Percentiles rank a stretch among this genome's conserved stretches.
Evolutionary conservation across 92 coral and sea anemone species (phyloP).

Genomic region (Porites cylindrica): DNA sequence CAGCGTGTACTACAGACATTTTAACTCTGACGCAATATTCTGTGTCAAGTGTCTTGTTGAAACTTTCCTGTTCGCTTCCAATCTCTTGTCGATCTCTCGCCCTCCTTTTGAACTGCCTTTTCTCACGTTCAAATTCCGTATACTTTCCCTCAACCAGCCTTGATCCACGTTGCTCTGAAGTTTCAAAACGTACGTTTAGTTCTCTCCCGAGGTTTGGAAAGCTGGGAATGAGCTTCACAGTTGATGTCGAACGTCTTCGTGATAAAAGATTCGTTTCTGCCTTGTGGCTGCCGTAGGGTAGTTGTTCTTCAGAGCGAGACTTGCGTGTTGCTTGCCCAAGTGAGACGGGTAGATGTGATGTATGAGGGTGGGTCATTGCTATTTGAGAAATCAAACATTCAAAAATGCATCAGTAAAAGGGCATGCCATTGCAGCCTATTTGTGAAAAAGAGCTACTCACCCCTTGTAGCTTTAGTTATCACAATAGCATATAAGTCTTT

Average conservation of each 20-base stretch:
- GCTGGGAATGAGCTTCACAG: slow-evolving; percentile 11
- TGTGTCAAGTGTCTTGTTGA: neutral
- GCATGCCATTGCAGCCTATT: neutral
- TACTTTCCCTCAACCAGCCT: neutral
- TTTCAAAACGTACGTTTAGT: slow-evolving; percentile 27
- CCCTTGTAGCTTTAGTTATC: no score
- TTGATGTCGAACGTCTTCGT: neutral
- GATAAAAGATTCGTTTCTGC: neutral
- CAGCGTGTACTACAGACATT: slow-evolving; percentile 22
- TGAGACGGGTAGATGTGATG: slow-evolving; percentile 12
- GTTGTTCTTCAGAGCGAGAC: slow-evolving; percentile 16
- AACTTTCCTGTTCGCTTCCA: neutral
- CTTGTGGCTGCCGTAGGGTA: slow-evolving; percentile 1
- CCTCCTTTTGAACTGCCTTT: neutral
- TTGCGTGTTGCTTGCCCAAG: slow-evolving; percentile 14
- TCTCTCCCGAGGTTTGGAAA: slow-evolving; percentile 17
- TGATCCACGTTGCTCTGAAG: neutral
- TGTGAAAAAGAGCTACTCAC: neutral
- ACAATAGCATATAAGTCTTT: no score
- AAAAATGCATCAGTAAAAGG: neutral
- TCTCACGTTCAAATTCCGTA: neutral
- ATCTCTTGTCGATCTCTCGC: neutral
- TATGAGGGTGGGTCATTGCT: slow-evolving; percentile 23
- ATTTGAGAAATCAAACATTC: neutral
- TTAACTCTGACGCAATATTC: neutral